Percentiles rank a stretch among this genome's conserved stretches.
These are phyloP conservation scores for Ctenodactylus gundi DNA, from an alignment of 2,113 vertebrate genomes.

Conservation along the genomic window DNA sequence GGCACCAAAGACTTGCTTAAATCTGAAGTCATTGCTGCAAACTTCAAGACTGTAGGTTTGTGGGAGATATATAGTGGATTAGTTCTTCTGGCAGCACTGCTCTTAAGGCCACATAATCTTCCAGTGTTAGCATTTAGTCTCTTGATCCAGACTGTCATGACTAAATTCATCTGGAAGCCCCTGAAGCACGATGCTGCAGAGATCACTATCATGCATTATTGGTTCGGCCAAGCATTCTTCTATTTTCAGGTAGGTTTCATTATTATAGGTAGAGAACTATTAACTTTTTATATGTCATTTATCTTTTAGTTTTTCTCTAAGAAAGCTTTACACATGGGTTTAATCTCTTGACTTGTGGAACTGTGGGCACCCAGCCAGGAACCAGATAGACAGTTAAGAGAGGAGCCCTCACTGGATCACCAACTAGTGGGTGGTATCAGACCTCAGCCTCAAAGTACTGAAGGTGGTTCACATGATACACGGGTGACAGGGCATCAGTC, in stretches of 20 bases:
- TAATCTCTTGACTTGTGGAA: neutral
- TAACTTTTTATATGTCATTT: neutral
- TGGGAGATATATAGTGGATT: slow-evolving; percentile 95
- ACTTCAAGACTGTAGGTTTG: slow-evolving; percentile 87
- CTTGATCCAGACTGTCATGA: slow-evolving; percentile 90
- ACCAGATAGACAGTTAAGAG: rapidly evolving
- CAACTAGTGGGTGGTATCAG: neutral
- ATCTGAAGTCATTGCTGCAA: slow-evolving; percentile 88
- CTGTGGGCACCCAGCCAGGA: neutral
- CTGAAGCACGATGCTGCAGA: slow-evolving; percentile 90
- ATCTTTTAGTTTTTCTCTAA: neutral
- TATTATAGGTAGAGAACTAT: neutral
- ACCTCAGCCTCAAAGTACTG: too few relatives aligned
- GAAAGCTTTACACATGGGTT: neutral
- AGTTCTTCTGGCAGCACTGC: slow-evolving; percentile 90
- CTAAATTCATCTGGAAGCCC: slow-evolving; percentile 92
- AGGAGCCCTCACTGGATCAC: neutral
- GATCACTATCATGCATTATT: slow-evolving; percentile 96
- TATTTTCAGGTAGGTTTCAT: slow-evolving; percentile 93
- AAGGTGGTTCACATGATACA: neutral
- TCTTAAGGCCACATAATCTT: slow-evolving; percentile 94
- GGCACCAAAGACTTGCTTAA: slow-evolving; percentile 93
- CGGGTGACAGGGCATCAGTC: neutral
- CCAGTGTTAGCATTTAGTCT: slow-evolving; percentile 92
- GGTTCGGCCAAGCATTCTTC: slow-evolving; percentile 99